A percentile compares a stretch with the other conserved stretches of the same genome.
Evolutionary conservation across 2,797 vertebrate genomes (phyloP).

Genomic region (Malurus leucopterus): DNA sequence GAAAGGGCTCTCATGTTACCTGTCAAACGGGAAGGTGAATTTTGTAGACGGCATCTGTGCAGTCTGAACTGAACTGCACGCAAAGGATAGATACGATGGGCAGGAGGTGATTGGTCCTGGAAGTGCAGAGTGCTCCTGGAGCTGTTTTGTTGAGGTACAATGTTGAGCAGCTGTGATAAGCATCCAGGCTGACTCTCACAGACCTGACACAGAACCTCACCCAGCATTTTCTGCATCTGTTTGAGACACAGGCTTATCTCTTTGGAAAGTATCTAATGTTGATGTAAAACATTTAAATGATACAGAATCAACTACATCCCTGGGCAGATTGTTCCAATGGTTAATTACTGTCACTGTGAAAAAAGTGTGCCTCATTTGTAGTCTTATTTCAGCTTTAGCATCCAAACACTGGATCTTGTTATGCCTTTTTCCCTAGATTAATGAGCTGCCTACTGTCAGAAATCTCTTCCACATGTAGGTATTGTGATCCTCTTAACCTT

Average conservation of each 20-base stretch:
- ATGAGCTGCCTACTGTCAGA: conserved; percentile 64
- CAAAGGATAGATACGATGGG: not conserved
- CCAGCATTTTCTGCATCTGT: conserved; percentile 16
- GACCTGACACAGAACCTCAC: not conserved
- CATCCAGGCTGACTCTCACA: not conserved
- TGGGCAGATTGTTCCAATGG: conserved; percentile 14
- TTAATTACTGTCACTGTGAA: conserved; percentile 59
- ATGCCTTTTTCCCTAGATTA: conserved; percentile 59
- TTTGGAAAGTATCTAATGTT: conserved; percentile 23
- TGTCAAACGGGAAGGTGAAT: not conserved
- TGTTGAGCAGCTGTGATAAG: conserved; percentile 1
- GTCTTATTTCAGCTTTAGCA: conserved; percentile 42
- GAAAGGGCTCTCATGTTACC: not conserved
- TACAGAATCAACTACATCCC: conserved; percentile 40
- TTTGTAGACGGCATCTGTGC: accelerated
- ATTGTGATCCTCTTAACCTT: conserved; percentile 63
- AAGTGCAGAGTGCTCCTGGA: not conserved
- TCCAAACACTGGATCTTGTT: conserved; percentile 46
- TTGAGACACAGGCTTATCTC: conserved; percentile 32
- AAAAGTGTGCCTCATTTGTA: conserved; percentile 35
- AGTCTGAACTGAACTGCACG: not conserved
- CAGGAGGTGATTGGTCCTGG: not conserved
- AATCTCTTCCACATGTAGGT: conserved; percentile 61
- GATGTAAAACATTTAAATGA: conserved; percentile 54
- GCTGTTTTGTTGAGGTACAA: not conserved